Evolutionary conservation across 2,113 vertebrate genomes (phyloP), one percentile per base, ranked within the genome.

Genomic region (Xiphias gladius): DNA sequence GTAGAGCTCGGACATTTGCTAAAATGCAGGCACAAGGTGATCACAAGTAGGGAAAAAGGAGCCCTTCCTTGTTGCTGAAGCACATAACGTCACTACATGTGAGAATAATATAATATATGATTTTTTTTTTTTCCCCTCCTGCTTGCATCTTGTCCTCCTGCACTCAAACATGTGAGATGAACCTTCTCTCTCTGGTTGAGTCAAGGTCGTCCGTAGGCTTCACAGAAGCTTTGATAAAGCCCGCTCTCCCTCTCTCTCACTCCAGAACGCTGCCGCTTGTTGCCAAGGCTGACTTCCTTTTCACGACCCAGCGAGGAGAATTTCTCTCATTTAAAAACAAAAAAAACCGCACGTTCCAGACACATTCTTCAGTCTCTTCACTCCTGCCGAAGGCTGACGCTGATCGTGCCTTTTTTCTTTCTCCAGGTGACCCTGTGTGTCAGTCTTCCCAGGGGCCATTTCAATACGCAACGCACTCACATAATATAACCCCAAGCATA

Each of bases 321-420:
- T 72, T 59, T 74, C 46, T 61, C 4, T 76, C 16, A 75, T 79
- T 79, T 43, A 32, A 73, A 74, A 17, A 3, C 19, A 52, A 76
- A 68, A 7, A 22, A 43, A 22, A 62, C 28, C 19, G 48, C 26
- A 30, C 3, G 3, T 70, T 64, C 14, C 48, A 57, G 14, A 28
- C 8, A 4, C 2, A 3, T 20, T 41, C 32, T 41, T 32, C 3
- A 10, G 17, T 28, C 28, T 32, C 12, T 28, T 58, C n/a, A 2
- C 63, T 26, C 5, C 13, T 7, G 50, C 58, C 62, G 62, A 35
- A 35, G n/a, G 57, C 58, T 57, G 46, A 24, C n/a, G 30, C 50
- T 66, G 50, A 58, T 28, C 58, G 58, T 35, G 57, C 61, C 65
- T 32, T 64, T 46, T 64, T 46, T 24, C n/a, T 76, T 72, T 76